Evolutionary conservation across 1,140 invertebrate species (phyloP).

Genomic region (Microplitis demolitor): DNA sequence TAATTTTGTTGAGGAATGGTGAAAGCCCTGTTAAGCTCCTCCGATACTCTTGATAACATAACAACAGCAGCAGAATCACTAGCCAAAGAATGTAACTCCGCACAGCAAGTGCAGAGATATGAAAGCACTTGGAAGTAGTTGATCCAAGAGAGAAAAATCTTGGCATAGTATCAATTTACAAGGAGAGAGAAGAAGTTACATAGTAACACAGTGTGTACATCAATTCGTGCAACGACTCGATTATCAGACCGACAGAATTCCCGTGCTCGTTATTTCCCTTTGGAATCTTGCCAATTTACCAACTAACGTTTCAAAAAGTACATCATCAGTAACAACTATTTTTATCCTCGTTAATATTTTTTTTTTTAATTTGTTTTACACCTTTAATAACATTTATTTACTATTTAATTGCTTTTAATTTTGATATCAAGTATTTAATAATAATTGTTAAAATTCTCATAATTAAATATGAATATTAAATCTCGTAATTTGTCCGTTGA

Average conservation of each 20-base stretch:
- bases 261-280: slow-evolving; percentile 40
- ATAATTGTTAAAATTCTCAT: too few species aligned
- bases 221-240: slow-evolving; percentile 51
- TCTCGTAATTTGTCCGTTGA: background rate
- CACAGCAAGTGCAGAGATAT: background rate
- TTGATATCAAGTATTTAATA: too few species aligned
- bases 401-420: too few species aligned
- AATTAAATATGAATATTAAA: background rate
- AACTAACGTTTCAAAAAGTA: background rate
- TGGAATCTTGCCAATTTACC: slow-evolving; percentile 43
- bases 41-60: too few species aligned
- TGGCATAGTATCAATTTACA: slow-evolving; percentile 50
- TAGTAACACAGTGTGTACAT: slow-evolving; percentile 42
- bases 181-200: slow-evolving; percentile 37
- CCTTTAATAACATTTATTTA: too few species aligned
- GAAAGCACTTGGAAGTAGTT: slow-evolving; percentile 21
- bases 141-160: slow-evolving; percentile 32
- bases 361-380: background rate
- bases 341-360: background rate
- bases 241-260: slow-evolving; percentile 45
- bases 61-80: too few species aligned
- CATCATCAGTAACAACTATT: background rate
- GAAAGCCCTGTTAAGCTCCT: too few species aligned
- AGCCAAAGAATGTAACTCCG: too few species aligned
- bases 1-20: too few species aligned